A percentile compares a stretch with the other conserved stretches of the same genome.
These are phyloP conservation scores for Neopipo cinnamomea DNA, from an alignment of 2,113 vertebrate species.

Conservation along the genomic window DNA sequence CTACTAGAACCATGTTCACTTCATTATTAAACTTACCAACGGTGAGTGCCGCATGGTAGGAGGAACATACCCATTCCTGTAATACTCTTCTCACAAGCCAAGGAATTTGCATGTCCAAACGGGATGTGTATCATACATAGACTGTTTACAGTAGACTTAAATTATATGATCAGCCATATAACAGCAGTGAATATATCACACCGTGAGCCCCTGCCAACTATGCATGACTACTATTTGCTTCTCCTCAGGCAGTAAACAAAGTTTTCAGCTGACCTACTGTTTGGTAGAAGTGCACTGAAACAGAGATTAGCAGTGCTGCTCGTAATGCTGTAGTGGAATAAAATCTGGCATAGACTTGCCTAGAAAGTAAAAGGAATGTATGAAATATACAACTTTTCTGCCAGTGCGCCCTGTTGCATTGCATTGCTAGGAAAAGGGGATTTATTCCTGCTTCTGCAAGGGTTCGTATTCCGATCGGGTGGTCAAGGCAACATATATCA, in stretches of 20 bases:
- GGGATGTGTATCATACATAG: slow-evolving; percentile 41
- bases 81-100: slow-evolving; percentile 29
- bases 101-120: slow-evolving; percentile 38
- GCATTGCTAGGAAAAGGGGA: background rate
- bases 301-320: slow-evolving; percentile 34
- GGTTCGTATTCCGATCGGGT: background rate
- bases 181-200: slow-evolving; percentile 33
- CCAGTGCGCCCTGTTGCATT: background rate
- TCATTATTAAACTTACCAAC: background rate
- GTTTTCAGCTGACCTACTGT: slow-evolving; percentile 63
- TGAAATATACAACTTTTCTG: slow-evolving; percentile 38
- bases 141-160: slow-evolving; percentile 52
- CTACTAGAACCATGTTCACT: background rate
- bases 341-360: slow-evolving; percentile 60
- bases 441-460: background rate
- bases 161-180: slow-evolving; percentile 41
- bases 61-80: background rate
- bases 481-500: background rate
- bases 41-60: background rate
- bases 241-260: slow-evolving; percentile 43
- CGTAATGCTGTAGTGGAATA: background rate
- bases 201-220: slow-evolving; percentile 12
- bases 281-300: slow-evolving; percentile 52
- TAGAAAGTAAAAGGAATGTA: slow-evolving; percentile 57
- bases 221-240: slow-evolving; percentile 48